phyloP scores from a whole-genome alignment of 2,888 invertebrate species.

The Eupithecia tripunctaria region DNA sequence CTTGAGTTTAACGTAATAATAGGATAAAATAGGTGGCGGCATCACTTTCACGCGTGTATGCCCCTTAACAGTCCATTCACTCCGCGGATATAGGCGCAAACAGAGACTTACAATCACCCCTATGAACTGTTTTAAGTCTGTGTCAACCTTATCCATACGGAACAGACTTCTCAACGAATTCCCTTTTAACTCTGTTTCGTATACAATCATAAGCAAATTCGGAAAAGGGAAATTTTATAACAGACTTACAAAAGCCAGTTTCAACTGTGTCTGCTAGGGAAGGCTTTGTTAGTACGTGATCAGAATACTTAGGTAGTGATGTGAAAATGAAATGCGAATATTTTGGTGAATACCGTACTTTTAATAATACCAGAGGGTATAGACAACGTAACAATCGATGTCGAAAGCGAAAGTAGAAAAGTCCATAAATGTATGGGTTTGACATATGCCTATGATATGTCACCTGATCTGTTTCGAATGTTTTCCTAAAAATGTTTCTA shows the following conservation, averaged over 20 bases:
- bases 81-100: too few species aligned
- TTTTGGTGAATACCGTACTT: neutral
- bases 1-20: too few species aligned
- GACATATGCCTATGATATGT: too few species aligned
- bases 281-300: constrained; percentile 34
- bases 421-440: too few species aligned
- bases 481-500: too few species aligned
- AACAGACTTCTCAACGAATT: neutral
- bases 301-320: constrained; percentile 26
- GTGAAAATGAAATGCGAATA: constrained; percentile 28
- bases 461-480: too few species aligned
- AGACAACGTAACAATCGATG: too few species aligned
- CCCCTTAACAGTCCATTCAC: too few species aligned
- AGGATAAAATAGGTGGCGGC: too few species aligned
- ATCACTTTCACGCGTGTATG: too few species aligned
- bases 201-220: constrained; percentile 22
- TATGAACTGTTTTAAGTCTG: neutral
- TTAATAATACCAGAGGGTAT: neutral
- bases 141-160: neutral
- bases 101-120: too few species aligned
- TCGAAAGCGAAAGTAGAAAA: too few species aligned
- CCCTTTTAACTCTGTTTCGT: constrained; percentile 12
- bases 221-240: constrained; percentile 25
- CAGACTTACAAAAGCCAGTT: constrained; percentile 29
- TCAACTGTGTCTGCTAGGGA: constrained; percentile 34